Base-by-base conservation (phyloP, 2,797 vertebrate species). In the Helicolenus hilgendorfi region DNA sequence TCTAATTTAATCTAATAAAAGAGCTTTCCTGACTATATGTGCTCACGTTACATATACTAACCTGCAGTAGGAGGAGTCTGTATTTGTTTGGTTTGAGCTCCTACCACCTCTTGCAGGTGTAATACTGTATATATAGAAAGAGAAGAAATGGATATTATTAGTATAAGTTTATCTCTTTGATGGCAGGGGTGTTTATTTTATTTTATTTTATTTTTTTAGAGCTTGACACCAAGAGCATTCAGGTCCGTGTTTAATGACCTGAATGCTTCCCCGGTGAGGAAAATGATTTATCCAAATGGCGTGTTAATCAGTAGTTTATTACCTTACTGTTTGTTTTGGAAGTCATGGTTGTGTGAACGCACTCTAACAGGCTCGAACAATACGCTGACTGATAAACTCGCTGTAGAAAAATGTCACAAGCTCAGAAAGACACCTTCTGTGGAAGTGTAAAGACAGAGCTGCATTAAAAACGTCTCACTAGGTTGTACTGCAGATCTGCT, bases 241-340 rank as follows among this genome's bases (percentile, higher is more conserved):
- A 18, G 15, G 11, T n/a, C 27, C 11, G 15, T 11, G 24, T 79
- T 62, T 81, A 84, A 74, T 64, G 31, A 84, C 31, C 60, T 41
- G 18, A 75, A 59, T 31, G 24, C 38, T 80, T 75, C 41, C 59
- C 62, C 58, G 41, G 62, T 84, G 78, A 86, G 73, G 64, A 82
- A 84, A 86, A 68, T 84, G 60, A 90, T 90, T 90, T 72, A 86
- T 83, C 75, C 55, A 81, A 92, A 89, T 77, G 22, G 26, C 24
- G 24, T 81, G 83, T 85, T 95, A 87, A 95, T 95, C 83, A 90
- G 62, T 89, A 79, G 74, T 85, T 84, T 62, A 82, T 93, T 85
- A 74, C 77, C 24, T 81, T 49, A 33, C 65, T 94, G 86, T 95
- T 96, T 96, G 70, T 74, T 93, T 96, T 96, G 91, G 91, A 93